Conservation (phyloP, 2,888 invertebrate genomes). For the Himalopsyche anomala region DNA sequence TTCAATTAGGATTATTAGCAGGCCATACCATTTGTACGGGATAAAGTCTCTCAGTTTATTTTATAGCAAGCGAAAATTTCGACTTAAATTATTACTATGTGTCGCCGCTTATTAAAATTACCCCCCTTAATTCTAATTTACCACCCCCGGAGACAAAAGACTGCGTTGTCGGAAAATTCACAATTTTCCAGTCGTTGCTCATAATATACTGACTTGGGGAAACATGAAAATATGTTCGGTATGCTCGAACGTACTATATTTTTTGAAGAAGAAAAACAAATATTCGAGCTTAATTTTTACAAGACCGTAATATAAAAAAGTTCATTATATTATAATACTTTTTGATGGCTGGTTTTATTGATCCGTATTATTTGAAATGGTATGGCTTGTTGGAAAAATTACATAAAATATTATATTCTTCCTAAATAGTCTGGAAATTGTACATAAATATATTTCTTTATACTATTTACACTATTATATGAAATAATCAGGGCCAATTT, state of each 20-base stretch:
- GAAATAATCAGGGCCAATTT: too few relatives aligned
- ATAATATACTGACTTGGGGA: background rate
- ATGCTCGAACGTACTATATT: background rate
- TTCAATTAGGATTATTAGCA: slow-evolving; percentile 17
- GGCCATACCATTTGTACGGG: background rate
- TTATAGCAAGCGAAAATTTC: slow-evolving; percentile 2
- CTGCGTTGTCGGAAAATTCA: slow-evolving; percentile 15
- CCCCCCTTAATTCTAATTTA: slow-evolving; percentile 26
- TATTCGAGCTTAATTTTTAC: too few relatives aligned
- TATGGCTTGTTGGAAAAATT: too few relatives aligned
- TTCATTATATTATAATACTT: too few relatives aligned
- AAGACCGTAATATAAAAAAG: too few relatives aligned
- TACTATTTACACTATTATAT: too few relatives aligned
- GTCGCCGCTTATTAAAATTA: slow-evolving; percentile 34
- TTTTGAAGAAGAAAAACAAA: too few relatives aligned
- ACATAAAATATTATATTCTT: too few relatives aligned
- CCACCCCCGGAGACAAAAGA: slow-evolving; percentile 13
- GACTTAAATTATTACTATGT: slow-evolving; percentile 34
- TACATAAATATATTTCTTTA: too few relatives aligned
- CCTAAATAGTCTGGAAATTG: too few relatives aligned
- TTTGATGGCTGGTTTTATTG: too few relatives aligned
- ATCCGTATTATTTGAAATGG: too few relatives aligned
- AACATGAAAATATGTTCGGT: slow-evolving; percentile 26
- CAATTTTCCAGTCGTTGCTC: slow-evolving; percentile 16
- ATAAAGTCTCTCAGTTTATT: background rate